A percentile compares a stretch with the other conserved stretches of the same genome.
Conservation (phyloP, 2,888 invertebrate genomes). For the Balanococcus diminutus region DNA sequence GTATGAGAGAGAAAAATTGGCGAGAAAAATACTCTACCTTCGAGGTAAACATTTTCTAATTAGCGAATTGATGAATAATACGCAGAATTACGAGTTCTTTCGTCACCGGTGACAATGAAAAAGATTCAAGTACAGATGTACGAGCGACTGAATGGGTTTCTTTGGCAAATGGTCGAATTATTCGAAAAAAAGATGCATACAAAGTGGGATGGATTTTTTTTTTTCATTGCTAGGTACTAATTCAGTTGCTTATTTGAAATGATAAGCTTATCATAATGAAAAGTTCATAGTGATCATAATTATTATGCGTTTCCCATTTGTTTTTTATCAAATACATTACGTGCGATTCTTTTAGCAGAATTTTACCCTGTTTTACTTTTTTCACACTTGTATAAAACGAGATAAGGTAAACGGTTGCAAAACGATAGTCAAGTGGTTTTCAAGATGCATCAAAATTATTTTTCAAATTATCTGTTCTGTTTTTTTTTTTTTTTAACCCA, state of each 20-base stretch:
- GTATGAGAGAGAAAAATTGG: background rate
- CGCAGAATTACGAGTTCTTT: background rate
- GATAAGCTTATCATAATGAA: background rate
- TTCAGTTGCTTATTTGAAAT: background rate
- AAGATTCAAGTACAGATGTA: background rate
- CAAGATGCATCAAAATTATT: background rate
- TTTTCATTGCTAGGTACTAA: background rate
- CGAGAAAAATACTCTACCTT: background rate
- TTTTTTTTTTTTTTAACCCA: too few relatives aligned
- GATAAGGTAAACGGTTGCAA: background rate
- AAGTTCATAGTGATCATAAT: background rate
- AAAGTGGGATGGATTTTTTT: background rate
- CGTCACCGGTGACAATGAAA: background rate
- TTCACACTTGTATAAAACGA: too few relatives aligned
- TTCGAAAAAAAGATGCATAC: background rate
- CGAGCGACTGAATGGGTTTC: background rate
- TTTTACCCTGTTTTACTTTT: background rate
- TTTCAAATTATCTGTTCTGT: background rate
- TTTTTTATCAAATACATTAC: background rate
- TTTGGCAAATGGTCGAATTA: background rate
- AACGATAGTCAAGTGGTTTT: background rate
- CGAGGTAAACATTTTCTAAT: background rate
- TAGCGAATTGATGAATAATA: background rate
- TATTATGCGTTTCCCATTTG: background rate
- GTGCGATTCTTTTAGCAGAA: background rate